Percentiles rank a stretch among this genome's conserved stretches.
Evolutionary conservation across 1,140 invertebrate genomes (phyloP).

Genomic region (Archivesica marissinica): DNA sequence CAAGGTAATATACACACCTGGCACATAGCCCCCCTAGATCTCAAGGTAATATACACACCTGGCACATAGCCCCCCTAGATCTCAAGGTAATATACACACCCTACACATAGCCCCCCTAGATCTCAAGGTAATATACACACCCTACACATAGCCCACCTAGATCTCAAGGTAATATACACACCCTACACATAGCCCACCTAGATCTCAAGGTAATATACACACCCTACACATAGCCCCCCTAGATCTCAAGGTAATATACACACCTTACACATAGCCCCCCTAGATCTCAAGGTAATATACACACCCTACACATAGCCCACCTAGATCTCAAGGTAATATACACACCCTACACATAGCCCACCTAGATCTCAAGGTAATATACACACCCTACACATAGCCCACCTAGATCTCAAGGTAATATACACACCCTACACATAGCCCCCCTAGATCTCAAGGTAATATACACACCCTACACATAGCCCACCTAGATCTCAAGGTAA

Average conservation of each 20-base stretch:
- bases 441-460: conserved; percentile 48
- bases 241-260: conserved; percentile 83
- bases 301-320: too few species aligned
- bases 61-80: too few species aligned
- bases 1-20: conserved; percentile 84
- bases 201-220: conserved; percentile 47
- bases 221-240: background rate
- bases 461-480: background rate
- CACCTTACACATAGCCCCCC: conserved; percentile 85
- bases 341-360: background rate
- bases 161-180: too few species aligned
- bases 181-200: background rate
- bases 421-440: background rate
- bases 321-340: conserved; percentile 2
- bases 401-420: too few species aligned
- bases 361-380: too few species aligned
- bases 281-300: conserved; percentile 85
- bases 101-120: background rate
- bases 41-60: conserved; percentile 84
- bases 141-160: too few species aligned
- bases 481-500: conserved; percentile 64
- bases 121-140: too few species aligned
- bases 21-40: conserved; percentile 86
- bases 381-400: too few species aligned
- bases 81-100: background rate